A percentile compares a stretch with the other conserved stretches of the same genome.
Evolutionary conservation across 2,113 vertebrate genomes (phyloP).

Genomic region (Carlito syrichta): DNA sequence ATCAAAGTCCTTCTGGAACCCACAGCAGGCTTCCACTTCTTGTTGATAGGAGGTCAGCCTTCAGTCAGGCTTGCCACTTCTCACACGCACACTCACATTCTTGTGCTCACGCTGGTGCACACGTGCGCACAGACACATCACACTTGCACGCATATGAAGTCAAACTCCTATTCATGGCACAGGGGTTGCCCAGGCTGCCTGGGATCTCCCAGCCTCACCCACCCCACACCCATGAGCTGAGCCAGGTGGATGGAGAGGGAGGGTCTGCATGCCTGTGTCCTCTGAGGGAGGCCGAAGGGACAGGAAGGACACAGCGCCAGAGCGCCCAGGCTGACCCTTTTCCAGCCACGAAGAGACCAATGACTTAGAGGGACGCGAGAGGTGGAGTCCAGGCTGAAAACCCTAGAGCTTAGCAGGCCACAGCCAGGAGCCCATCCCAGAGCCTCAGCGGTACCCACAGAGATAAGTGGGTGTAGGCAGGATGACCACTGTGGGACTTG

Average conservation of each 20-base stretch:
- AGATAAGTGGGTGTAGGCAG: accelerated
- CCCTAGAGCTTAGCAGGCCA: not conserved
- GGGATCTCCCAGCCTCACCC: too few species aligned
- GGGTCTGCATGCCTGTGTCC: not conserved
- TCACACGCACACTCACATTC: too few species aligned
- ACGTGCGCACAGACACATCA: not conserved
- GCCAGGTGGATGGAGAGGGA: not conserved
- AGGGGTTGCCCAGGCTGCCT: too few species aligned
- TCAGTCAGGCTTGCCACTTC: not conserved
- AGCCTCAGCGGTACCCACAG: not conserved
- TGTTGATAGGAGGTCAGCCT: not conserved
- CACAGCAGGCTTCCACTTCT: not conserved
- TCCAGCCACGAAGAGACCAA: accelerated
- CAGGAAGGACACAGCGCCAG: not conserved
- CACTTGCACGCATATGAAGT: not conserved
- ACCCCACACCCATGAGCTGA: too few species aligned
- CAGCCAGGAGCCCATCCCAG: not conserved
- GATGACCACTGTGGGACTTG: too few species aligned
- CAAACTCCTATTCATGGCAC: too few species aligned
- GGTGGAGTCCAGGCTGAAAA: not conserved
- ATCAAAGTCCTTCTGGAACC: not conserved
- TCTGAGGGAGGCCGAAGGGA: not conserved
- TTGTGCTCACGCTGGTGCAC: not conserved
- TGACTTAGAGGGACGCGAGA: not conserved
- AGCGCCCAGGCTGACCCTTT: too few species aligned